Conservation (phyloP, 1,140 invertebrate genomes). For the Sitophilus oryzae region DNA sequence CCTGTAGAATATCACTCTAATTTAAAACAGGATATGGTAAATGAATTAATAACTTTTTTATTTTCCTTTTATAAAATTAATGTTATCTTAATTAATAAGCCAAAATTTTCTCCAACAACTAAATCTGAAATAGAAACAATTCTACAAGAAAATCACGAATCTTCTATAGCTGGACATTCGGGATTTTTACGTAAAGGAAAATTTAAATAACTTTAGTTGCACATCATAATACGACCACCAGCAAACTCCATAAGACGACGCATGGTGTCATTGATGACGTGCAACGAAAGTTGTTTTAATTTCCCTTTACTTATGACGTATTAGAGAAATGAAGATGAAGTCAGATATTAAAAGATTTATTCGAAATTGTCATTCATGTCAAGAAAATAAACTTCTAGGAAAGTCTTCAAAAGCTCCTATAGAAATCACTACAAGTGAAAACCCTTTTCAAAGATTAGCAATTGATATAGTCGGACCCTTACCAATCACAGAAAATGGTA, state of each 20-base stretch:
- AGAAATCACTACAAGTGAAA: conserved; percentile 36
- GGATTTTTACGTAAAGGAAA: conserved; percentile 36
- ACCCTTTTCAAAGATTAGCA: neutral
- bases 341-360: conserved; percentile 39
- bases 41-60: conserved; percentile 20
- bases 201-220: too few species aligned
- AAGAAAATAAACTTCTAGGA: conserved; percentile 39
- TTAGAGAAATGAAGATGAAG: conserved; percentile 37
- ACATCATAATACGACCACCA: too few species aligned
- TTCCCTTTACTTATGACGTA: conserved; percentile 39
- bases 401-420: conserved; percentile 39
- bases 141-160: conserved; percentile 36
- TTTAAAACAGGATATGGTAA: neutral
- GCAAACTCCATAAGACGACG: too few species aligned
- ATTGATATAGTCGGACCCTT: neutral
- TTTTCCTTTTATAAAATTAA: too few species aligned
- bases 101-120: too few species aligned
- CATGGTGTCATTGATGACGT: too few species aligned
- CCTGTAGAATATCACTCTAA: too few species aligned
- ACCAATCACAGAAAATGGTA: too few species aligned
- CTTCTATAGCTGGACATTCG: conserved; percentile 37
- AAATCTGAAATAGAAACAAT: too few species aligned
- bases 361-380: conserved; percentile 36
- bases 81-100: too few species aligned
- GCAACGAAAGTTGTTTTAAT: too few species aligned